These are phyloP conservation scores for Drosophila mauritiana DNA, from an alignment of 1,140 invertebrate species.

Conservation along the genomic window DNA sequence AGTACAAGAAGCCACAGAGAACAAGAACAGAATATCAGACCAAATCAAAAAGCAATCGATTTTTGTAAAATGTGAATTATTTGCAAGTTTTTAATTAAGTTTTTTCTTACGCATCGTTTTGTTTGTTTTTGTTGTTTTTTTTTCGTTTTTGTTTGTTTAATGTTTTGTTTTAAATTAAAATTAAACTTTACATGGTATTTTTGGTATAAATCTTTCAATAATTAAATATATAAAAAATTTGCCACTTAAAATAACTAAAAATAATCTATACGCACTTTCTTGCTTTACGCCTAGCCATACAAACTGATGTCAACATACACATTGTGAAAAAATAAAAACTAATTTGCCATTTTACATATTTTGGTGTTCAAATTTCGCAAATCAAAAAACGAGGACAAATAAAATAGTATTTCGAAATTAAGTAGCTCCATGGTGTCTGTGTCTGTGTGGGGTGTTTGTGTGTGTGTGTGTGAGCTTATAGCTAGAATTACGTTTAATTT, in stretches of 20 bases:
- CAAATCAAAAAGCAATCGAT: slow-evolving; percentile 59
- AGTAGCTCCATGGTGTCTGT: slow-evolving; percentile 50
- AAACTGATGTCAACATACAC: slow-evolving; percentile 77
- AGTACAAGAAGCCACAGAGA: slow-evolving; percentile 39
- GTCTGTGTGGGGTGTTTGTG: slow-evolving; percentile 23
- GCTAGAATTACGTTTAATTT: slow-evolving; percentile 55
- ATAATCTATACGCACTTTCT: slow-evolving; percentile 58
- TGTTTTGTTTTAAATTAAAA: slow-evolving; percentile 67
- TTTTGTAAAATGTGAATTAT: slow-evolving; percentile 73
- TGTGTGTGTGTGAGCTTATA: slow-evolving; percentile 30
- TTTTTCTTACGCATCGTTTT: slow-evolving; percentile 70
- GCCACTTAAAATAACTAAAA: slow-evolving; percentile 68
- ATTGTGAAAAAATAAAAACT: slow-evolving; percentile 54
- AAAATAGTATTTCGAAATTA: slow-evolving; percentile 74
- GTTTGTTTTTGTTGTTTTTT: slow-evolving; percentile 46
- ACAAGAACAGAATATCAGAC: slow-evolving; percentile 28
- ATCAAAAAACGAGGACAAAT: slow-evolving; percentile 57
- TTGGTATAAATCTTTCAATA: slow-evolving; percentile 81
- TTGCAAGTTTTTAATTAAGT: slow-evolving; percentile 77
- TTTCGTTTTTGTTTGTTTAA: slow-evolving; percentile 48
- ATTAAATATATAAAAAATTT: slow-evolving; percentile 80
- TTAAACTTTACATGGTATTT: slow-evolving; percentile 82
- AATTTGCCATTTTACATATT: slow-evolving; percentile 66
- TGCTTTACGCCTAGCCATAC: slow-evolving; percentile 38
- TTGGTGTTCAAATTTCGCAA: slow-evolving; percentile 44